Evolutionary conservation across 2,888 invertebrate species (phyloP), one percentile per base, ranked within the genome.

Genomic region (Heliconius cydno): DNA sequence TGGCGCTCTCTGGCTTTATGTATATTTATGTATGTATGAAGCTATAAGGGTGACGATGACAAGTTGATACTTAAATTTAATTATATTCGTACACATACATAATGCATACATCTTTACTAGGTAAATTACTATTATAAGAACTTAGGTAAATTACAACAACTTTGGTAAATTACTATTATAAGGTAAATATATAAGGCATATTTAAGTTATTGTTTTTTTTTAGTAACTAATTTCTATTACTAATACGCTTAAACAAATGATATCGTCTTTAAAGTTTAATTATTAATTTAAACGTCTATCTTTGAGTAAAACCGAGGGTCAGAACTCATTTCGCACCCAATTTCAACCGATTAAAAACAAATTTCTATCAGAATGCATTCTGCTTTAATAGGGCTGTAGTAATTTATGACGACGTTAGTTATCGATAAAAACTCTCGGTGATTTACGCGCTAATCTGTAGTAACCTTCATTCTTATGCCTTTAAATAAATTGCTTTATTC

Each of bases 311-410:
- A 83, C 82, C 83, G 83, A 85, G 89, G 92, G 92, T 86, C 89
- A 87, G 87, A 89, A 90, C 90, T 95, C 92, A 95, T 95, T 95
- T 94, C 94, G 92, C 95, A 95, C 95, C 93, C 94, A 95, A 95
- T 95, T 95, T 93, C 89, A 91, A 90, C 90, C 93, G 92, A 95
- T 95, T 95, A 95, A 94, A 94, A 94, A 92, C 92, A 90, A 94
- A 94, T 93, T 93, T 94, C 92, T 92, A 91, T 92, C 90, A 92
- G 91, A 92, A 91, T 92, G 92, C 93, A 92, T 91, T 89, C 88
- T 88, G 90, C 89, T 90, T 90, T 88, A 88, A 87, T 91, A 90
- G 91, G 87, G 90, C 81, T 89, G 90, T 83, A 84, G 84, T 85
- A 83, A 84, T 86, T 81, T 83, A 83, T 81, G 82, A 82, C 79